Evolutionary conservation across 2,888 invertebrate species (phyloP).

Genomic region (Hemaris fuciformis): DNA sequence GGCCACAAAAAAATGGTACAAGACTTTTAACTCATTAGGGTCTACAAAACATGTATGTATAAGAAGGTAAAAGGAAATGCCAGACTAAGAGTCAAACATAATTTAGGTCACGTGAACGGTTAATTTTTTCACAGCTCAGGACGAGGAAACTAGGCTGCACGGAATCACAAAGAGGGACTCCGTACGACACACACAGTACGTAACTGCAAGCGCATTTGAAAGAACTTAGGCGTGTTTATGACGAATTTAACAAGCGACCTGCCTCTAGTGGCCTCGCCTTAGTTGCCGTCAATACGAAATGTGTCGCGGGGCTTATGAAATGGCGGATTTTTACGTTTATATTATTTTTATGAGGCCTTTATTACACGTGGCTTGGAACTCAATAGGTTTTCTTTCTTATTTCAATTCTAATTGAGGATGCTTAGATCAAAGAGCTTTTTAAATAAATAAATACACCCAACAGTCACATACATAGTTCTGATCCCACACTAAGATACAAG

Average conservation of each 20-base stretch:
- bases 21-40: not conserved
- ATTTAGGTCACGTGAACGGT: not conserved
- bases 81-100: not conserved
- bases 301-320: not conserved
- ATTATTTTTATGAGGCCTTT: not conserved
- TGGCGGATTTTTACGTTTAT: not conserved
- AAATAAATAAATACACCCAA: no score
- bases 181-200: constrained; percentile 44
- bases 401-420: not conserved
- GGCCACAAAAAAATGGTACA: not conserved
- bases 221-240: constrained; percentile 44
- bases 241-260: not conserved
- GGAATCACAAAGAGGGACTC: constrained; percentile 37
- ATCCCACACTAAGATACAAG: no score
- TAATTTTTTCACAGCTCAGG: not conserved
- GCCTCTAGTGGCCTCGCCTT: not conserved
- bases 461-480: no score
- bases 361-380: no score
- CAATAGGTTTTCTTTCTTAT: no score
- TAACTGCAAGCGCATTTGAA: constrained; percentile 47
- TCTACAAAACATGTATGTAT: not conserved
- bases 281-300: not conserved
- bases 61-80: not conserved
- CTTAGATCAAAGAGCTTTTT: not conserved
- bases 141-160: not conserved